Evolutionary conservation across 2,888 invertebrate species (phyloP).

Genomic region (Calameuta filiformis): DNA sequence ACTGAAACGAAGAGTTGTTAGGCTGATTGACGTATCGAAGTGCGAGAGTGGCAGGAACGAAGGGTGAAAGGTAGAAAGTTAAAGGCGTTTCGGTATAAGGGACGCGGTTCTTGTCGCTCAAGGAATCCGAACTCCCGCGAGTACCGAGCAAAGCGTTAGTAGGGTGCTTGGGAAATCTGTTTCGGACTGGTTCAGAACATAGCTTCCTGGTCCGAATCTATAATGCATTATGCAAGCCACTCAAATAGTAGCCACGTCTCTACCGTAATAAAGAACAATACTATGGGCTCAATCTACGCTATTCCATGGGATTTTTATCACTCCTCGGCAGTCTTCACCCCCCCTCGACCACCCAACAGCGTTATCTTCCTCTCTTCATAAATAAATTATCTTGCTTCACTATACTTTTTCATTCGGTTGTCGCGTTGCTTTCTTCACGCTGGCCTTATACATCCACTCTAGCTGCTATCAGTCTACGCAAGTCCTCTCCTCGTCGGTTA

Average conservation of each 20-base stretch:
- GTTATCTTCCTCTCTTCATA: slow-evolving; percentile 19
- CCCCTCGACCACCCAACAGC: no score
- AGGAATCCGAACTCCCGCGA: not conserved
- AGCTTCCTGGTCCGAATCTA: slow-evolving; percentile 15
- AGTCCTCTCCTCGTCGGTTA: slow-evolving; percentile 5
- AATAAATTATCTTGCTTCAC: slow-evolving; percentile 34
- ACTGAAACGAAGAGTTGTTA: not conserved
- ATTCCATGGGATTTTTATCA: slow-evolving; percentile 31
- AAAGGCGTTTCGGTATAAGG: not conserved
- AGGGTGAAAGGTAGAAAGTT: not conserved
- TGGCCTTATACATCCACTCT: not conserved
- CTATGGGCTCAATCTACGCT: slow-evolving; percentile 23
- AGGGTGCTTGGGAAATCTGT: not conserved
- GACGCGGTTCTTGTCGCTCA: not conserved
- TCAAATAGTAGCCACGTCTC: slow-evolving; percentile 22
- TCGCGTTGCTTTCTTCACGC: slow-evolving; percentile 5
- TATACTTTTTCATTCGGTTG: slow-evolving; percentile 7
- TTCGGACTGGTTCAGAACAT: not conserved
- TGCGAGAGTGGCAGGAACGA: not conserved
- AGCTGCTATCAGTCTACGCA: not conserved
- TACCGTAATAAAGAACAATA: slow-evolving; percentile 31
- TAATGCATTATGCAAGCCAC: slow-evolving; percentile 33
- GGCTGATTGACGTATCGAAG: not conserved
- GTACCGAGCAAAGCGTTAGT: not conserved
- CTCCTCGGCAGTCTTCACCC: not conserved